Conservation (phyloP, 2,797 vertebrate species). For the Molothrus aeneus region DNA sequence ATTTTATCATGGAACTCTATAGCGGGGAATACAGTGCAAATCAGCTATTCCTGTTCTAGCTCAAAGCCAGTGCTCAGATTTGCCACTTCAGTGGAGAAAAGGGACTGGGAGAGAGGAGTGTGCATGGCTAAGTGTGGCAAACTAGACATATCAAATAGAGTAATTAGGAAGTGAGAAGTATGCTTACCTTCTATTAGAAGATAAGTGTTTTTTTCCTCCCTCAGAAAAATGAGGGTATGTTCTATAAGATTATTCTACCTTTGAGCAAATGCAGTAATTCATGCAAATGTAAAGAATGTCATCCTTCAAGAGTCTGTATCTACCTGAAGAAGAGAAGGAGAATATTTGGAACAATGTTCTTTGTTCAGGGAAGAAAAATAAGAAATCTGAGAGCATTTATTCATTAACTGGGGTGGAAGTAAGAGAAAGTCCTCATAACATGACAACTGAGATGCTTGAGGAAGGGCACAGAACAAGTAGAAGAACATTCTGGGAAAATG, state of each 20-base stretch:
- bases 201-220: background rate
- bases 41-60: background rate
- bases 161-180: background rate
- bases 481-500: background rate
- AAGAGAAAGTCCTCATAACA: background rate
- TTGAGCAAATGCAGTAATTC: background rate
- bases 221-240: background rate
- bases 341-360: background rate
- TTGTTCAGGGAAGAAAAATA: background rate
- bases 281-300: background rate
- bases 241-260: background rate
- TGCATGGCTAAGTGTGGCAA: background rate
- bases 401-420: background rate
- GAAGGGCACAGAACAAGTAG: background rate
- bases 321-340: background rate
- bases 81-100: background rate
- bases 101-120: background rate
- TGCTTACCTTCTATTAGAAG: background rate
- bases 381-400: background rate
- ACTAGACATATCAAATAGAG: background rate
- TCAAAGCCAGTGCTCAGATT: background rate
- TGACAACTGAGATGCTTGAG: background rate
- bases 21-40: background rate
- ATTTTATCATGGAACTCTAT: background rate
- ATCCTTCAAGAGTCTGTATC: background rate